Base-by-base conservation (phyloP, 2,888 invertebrate species). In the Lymantria monacha region DNA sequence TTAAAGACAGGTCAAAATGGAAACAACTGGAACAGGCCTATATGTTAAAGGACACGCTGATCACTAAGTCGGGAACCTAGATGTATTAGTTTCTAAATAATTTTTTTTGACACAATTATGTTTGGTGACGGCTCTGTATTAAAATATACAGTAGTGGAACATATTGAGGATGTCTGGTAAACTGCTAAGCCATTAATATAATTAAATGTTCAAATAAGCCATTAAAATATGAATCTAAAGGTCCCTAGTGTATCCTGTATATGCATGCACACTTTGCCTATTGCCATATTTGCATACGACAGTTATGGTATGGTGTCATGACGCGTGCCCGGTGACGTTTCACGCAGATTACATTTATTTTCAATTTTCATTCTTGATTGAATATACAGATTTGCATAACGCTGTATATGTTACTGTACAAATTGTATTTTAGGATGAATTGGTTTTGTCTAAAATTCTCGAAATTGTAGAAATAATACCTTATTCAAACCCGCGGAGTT, bases 281-380 rank as follows among this genome's bases (percentile, higher is more conserved):
- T 38, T 14, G 13, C 44, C 54, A 7, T 57, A 69, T 87, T 85
- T 84, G 74, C 85, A 85, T 86, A 76, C 51, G 49, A 61, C 64
- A 66, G 70, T 63, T 57, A 61, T 63, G 57, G 67, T 71, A n/a
- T n/a, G n/a, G 58, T 54, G 57, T 62, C 57, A 42, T 53, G 49
- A 61, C 81, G 78, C 87, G 88, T 85, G 87, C 63, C 74, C 51
- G 40, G 36, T 57, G 63, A 63, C 67, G 61, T 68, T 79, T 72
- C 79, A 78, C 72, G 81, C 68, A 72, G 87, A 84, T 88, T 87
- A 86, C 80, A 85, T 85, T 85, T 79, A 81, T 83, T 81, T 85
- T 80, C 86, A 87, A 86, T 87, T 74, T 74, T 74, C 68, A 56
- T 66, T 67, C 61, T 56, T 73, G 73, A 74, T 76, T 76, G 72